Base-by-base conservation (phyloP, 2,113 vertebrate species). In the Brachypteracias leptosomus region DNA sequence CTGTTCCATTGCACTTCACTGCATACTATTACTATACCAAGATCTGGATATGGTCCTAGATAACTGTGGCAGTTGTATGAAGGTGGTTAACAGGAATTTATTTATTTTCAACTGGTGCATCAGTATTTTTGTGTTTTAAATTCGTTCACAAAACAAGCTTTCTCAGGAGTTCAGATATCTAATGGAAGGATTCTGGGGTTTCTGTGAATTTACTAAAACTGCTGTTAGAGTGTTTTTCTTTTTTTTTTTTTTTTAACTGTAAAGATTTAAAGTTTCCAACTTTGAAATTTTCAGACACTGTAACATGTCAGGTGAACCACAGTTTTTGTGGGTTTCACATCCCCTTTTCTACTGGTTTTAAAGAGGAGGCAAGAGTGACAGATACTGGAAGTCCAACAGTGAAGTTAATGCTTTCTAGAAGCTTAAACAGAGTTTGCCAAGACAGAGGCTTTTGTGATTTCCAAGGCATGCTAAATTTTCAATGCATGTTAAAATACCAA, bases 321-420 rank as follows among this genome's bases (percentile, higher is more conserved):
- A 65, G 33, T 61, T 85, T 18, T 3, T 87, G 55, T 77, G 36
- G 44, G 31, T 72, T 93, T 42, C 44, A 33, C 40, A 25, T 85
- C 8, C 42, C 0, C 1, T 74, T 67, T 93, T 82, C 65, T 88
- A 10, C 29, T 74, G 68, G 16, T 83, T 93, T 81, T 85, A 59
- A 91, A 84, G 68, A 91, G 74, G 26, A 82, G 63, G 42, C 66
- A 79, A 44, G 6, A 88, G 59, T 95, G 84, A 75, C 59, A 92
- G 46, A n/a, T 73, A 82, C 22, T 72, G n/a, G 70, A 86, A 81
- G 55, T 93, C 89, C 65, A 90, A 2, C 80, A 88, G 49, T 83
- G 89, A 96, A 89, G 55, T 70, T 88, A 95, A 89, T 87, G 61
- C 90, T 97, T 97, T 91, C 95, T 94, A 80, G 92, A 97, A 90